Evolutionary conservation across 2,797 vertebrate genomes (phyloP).

Genomic region (Acanthurus leucopareius): DNA sequence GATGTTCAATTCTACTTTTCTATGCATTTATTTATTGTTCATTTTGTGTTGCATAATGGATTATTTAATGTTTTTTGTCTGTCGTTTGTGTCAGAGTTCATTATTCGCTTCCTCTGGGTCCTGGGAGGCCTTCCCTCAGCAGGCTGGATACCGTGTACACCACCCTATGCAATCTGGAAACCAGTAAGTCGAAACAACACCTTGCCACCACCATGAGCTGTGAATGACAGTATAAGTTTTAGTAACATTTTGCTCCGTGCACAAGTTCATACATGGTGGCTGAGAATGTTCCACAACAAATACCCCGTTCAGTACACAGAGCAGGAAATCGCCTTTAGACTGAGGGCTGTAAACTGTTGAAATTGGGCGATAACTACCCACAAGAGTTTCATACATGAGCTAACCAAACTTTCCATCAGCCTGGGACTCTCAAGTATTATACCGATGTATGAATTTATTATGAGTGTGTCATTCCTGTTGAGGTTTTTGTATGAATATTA

Average conservation of each 20-base stretch:
- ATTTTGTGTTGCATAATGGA: background rate
- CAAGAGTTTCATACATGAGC: constrained; percentile 25
- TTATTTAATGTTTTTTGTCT: constrained; percentile 4
- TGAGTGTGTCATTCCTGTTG: background rate
- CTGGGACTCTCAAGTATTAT: background rate
- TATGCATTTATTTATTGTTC: background rate
- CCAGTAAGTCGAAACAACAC: constrained; percentile 83
- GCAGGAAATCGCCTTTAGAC: background rate
- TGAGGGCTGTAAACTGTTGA: constrained; percentile 3
- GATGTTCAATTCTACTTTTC: background rate
- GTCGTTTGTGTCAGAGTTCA: constrained; percentile 79
- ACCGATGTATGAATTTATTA: background rate
- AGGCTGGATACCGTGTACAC: constrained; percentile 80
- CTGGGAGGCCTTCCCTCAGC: constrained; percentile 83
- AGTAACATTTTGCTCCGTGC: background rate
- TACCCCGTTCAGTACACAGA: background rate
- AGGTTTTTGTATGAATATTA: background rate
- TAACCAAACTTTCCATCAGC: constrained; percentile 8
- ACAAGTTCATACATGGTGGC: background rate
- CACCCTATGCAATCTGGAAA: constrained; percentile 87
- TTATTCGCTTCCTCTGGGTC: constrained; percentile 76
- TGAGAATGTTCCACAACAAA: constrained; percentile 11
- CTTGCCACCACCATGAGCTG: background rate
- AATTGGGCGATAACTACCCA: constrained; percentile 3
- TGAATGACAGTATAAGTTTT: background rate